Base-by-base conservation (phyloP, 2,797 vertebrate species). In the Phrynocephalus vlangalii region DNA sequence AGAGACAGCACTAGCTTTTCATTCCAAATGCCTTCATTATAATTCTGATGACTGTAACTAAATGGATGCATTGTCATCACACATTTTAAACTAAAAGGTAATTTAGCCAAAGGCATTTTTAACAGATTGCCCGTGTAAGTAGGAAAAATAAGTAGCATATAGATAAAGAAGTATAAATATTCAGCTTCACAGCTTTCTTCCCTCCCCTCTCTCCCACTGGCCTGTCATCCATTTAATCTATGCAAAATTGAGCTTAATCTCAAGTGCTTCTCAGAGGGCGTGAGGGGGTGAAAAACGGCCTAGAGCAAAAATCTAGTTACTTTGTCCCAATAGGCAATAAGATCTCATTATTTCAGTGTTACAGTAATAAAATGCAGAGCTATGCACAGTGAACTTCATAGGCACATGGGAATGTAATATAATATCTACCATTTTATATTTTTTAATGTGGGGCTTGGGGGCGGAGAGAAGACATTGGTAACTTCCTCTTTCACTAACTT, bases 71-170 rank as follows among this genome's bases (percentile, higher is more conserved):
- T 85, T 78, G 50, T 81, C 77, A 88, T 92, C 71, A 87, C 33
- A 67, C 86, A 87, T 87, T 94, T 93, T 85, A 88, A 90, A 85
- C 92, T 87, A 88, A 88, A 92, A 88, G n/a, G 15, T 84, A 91
- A 90, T 90, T 93, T 83, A 91, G 86, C 86, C 82, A 83, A 79
- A 38, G 77, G 56, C 13, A 15, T 72, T 79, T 63, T 84, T 91
- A 95, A 91, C 72, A 91, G 89, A 60, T 5, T 1, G 85, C 48
- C 33, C 0, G 0, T 56, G 22, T 85, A 94, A 86, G 16, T 91
- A 33, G 70, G 76, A 44, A 48, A 30, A 89, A 38, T 30, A 38
- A 89, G 48, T n/a, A 9, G 10, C 85, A 89, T 72, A 44, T 82
- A 82, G 90, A 68, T 63, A 56, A 1, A 38, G 77, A 86, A 30